Base-by-base conservation (phyloP, 2,797 vertebrate genomes). In the Lacerta bilineata region DNA sequence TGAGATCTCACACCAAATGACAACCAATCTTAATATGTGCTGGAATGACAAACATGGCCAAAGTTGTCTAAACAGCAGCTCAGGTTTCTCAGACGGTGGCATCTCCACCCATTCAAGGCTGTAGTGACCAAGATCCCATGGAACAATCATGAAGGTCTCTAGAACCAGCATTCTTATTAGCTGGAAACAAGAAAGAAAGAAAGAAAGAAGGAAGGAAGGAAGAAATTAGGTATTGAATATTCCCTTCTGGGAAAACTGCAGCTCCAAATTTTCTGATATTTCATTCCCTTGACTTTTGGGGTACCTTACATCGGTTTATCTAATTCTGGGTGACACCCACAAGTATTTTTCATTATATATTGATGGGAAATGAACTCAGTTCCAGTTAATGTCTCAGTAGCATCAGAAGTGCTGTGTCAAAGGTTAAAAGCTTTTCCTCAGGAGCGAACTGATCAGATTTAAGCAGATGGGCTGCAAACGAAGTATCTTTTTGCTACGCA, bases 381-480 rank as follows among this genome's bases (percentile, higher is more conserved):
- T 50, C 61, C 80, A 88, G 64, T 50, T 68, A 88, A 88, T 76
- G 84, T 8, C 36, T 66, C 59, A 43, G 25, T 88, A 76, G 33
- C 29, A 61, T 17, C 68, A 39, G 86, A 33, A 80, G 78, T 59
- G 68, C 29, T 74, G 41, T 43, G 55, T 74, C 80, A 68, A 88
- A 83, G 66, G 27, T 88, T 77, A 88, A 68, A 78, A 72, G 83
- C 10, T 86, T 85, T 89, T 85, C 89, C 84, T 78, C n/a, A 39
- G 76, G 69, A 86, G 29, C 89, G 72, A 10, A 29, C 18, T 90
- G 66, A 83, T 71, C 68, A 80, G 0, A 1, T 90, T 90, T 92
- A 46, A 91, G 69, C 17, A 76, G 2, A 39, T 64, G 10, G 9
- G 68, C 29, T 87, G 43, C 17, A 78, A 84, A 61, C 80, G 10